These are phyloP conservation scores for Podabrus alpinus DNA, from an alignment of 2,888 invertebrate genomes.

Conservation along the genomic window DNA sequence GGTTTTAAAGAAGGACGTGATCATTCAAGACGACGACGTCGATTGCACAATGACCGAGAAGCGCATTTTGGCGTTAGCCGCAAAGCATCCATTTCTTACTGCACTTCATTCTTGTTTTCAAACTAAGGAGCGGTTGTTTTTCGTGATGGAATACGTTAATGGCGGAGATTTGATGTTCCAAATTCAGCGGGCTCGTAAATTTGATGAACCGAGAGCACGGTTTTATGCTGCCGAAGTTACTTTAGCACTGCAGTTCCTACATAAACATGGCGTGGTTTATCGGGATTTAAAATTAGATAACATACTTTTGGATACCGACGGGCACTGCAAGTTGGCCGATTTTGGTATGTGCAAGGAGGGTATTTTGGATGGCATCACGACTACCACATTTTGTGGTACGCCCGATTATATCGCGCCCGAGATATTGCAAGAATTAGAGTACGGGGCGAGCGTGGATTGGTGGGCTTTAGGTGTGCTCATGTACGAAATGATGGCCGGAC, in stretches of 20 bases:
- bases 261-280: constrained; percentile 96
- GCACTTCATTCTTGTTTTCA: constrained; percentile 97
- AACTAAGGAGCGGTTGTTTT: constrained; percentile 86
- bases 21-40: constrained; percentile 98
- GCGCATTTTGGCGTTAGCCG: constrained; percentile 94
- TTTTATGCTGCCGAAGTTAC: constrained; percentile 99
- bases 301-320: constrained; percentile 94
- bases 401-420: constrained; percentile 99
- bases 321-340: constrained; percentile 92
- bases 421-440: constrained; percentile 61
- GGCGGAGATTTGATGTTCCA: constrained; percentile 99
- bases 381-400: constrained; percentile 98
- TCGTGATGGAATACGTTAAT: constrained; percentile 99
- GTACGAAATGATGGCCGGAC: constrained; percentile 99
- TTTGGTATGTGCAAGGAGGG: constrained; percentile 96
- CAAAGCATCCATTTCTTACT: constrained; percentile 96
- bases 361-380: constrained; percentile 83
- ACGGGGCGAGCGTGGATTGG: constrained; percentile 89
- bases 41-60: constrained; percentile 99
- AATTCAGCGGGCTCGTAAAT: constrained; percentile 97
- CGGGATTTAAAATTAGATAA: constrained; percentile 98
- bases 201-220: constrained; percentile 92
- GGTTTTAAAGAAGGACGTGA: constrained; percentile 95
- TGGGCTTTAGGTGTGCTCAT: constrained; percentile 98
- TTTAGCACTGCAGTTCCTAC: constrained; percentile 94